Base-by-base conservation (phyloP, 2,113 vertebrate species). In the Phocoena sinus region DNA sequence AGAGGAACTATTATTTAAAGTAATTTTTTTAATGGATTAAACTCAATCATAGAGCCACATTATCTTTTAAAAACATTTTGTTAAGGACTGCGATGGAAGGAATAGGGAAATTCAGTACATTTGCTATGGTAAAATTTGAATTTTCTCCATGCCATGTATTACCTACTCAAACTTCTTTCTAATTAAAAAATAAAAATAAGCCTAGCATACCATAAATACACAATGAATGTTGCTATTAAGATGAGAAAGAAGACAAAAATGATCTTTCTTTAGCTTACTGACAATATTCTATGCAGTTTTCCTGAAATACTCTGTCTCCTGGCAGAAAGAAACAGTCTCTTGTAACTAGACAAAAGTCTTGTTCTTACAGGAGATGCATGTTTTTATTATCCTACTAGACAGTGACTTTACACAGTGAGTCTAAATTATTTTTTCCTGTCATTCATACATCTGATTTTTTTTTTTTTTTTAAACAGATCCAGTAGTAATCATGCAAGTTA, bases 401-500 rank as follows among this genome's bases (percentile, higher is more conserved):
- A 71, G 41, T 80, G 53, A n/a, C 44, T 86, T 68, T 47, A 33
- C 50, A 79, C 4, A 74, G 4, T 86, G 20, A 82, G 3, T 86
- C 77, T 89, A 47, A 92, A 68, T 91, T 96, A 50, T 60, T 95
- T 95, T 91, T 93, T 79, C 21, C 91, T 97, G 33, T 73, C 38
- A 44, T 86, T 86, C 33, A 71, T 70, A 26, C 25, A 38, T 89
- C n/a, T 85, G 4, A n/a, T 36, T 80, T 80, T 56, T 14, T 67
- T 77, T 80, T 80, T 85, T 68, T 74, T 70, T 88, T 77, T 80
- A 14, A 93, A 95, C 84, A 99, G 99, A 99, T 98, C 99, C 99
- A 20, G 99, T 99, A 73, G 99, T 99, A 93, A 99, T 99, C 98
- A 99, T 99, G 99, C 98, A 99, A 98, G 99, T 99, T 65, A 98